These are phyloP conservation scores for Ypsolopha scabrella DNA, from an alignment of 2,888 invertebrate genomes.

Conservation along the genomic window DNA sequence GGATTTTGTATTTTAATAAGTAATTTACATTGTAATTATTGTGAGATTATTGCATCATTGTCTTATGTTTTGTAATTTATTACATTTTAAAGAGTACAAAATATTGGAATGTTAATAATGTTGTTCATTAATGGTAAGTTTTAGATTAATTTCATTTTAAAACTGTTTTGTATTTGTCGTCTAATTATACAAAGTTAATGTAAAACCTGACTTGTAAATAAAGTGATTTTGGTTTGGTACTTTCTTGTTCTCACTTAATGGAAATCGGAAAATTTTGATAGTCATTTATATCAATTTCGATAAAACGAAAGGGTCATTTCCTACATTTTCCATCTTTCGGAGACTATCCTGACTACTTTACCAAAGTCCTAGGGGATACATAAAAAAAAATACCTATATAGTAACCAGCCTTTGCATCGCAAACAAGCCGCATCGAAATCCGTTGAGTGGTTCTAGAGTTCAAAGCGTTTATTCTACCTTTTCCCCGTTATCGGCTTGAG, in stretches of 20 bases:
- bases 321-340: too few species aligned
- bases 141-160: conserved; percentile 64
- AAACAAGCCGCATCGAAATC: background rate
- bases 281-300: too few species aligned
- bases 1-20: conserved; percentile 67
- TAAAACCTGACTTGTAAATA: conserved; percentile 61
- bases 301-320: too few species aligned
- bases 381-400: too few species aligned
- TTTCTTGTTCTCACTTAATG: conserved; percentile 3
- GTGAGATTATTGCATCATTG: conserved; percentile 51
- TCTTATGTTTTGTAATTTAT: conserved; percentile 66
- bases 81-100: conserved; percentile 69
- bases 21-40: conserved; percentile 65
- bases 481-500: too few species aligned
- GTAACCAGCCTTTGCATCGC: too few species aligned
- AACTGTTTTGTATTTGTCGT: conserved; percentile 57
- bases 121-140: conserved; percentile 64
- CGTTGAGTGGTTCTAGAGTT: too few species aligned
- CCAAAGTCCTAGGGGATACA: too few species aligned
- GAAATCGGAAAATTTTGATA: background rate
- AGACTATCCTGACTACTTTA: too few species aligned
- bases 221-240: conserved; percentile 67
- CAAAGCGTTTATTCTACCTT: too few species aligned
- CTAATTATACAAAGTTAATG: conserved; percentile 59
- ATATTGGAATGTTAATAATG: conserved; percentile 66